These are phyloP conservation scores for Phorcus lineatus DNA, from an alignment of 2,888 invertebrate species.

Conservation along the genomic window DNA sequence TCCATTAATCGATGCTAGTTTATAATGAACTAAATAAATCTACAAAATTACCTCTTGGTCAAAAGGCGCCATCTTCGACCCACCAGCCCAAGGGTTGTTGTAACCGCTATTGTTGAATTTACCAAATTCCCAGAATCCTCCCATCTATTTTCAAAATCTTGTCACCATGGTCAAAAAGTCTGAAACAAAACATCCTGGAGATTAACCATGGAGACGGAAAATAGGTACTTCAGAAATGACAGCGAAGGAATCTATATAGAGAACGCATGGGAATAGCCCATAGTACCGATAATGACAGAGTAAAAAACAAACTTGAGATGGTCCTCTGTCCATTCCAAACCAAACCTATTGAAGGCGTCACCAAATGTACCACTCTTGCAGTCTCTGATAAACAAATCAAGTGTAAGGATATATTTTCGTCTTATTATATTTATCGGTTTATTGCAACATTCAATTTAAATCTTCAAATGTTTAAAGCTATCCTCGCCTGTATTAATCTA, in stretches of 20 bases:
- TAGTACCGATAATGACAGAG: too few relatives aligned
- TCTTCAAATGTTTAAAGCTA: too few relatives aligned
- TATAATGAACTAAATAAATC: too few relatives aligned
- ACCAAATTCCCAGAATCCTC: slow-evolving; percentile 82
- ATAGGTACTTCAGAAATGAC: too few relatives aligned
- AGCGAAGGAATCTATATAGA: too few relatives aligned
- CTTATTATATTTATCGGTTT: too few relatives aligned
- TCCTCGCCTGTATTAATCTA: too few relatives aligned
- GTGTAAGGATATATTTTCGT: too few relatives aligned
- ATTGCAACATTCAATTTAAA: too few relatives aligned
- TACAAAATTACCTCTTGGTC: slow-evolving; percentile 31
- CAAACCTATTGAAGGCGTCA: slow-evolving; percentile 81
- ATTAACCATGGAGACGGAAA: too few relatives aligned
- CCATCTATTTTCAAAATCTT: slow-evolving; percentile 34
- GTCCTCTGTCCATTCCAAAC: slow-evolving; percentile 81
- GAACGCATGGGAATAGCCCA: too few relatives aligned
- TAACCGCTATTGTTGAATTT: slow-evolving; percentile 74
- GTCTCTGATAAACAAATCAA: slow-evolving; percentile 37
- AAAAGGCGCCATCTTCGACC: slow-evolving; percentile 59
- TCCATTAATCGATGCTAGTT: too few relatives aligned
- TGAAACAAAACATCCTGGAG: background rate
- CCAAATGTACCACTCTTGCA: slow-evolving; percentile 72
- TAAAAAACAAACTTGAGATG: slow-evolving; percentile 57
- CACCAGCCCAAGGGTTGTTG: slow-evolving; percentile 62
- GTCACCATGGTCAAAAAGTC: slow-evolving; percentile 50